These are phyloP conservation scores for Girardinichthys multiradiatus DNA, from an alignment of 2,113 vertebrate species.

Conservation along the genomic window DNA sequence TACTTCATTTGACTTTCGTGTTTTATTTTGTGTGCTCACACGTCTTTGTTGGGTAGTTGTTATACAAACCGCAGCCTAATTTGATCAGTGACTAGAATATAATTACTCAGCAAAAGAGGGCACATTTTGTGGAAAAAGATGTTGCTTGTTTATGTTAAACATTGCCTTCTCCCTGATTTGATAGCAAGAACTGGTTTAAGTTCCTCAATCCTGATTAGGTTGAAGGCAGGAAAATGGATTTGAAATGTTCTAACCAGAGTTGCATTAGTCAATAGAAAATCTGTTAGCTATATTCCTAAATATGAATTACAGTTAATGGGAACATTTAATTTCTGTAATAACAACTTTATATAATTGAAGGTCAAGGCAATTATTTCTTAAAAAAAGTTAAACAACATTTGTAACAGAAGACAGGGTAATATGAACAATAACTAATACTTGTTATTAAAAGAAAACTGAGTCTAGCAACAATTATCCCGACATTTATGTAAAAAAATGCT, in stretches of 20 bases:
- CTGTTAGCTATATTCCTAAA: neutral
- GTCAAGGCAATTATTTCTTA: neutral
- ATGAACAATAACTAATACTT: neutral
- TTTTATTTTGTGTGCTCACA: conserved; percentile 33
- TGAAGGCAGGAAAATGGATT: neutral
- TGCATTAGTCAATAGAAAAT: neutral
- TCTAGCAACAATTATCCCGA: neutral
- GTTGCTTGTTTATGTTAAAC: conserved; percentile 3
- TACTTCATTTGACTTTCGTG: conserved; percentile 60
- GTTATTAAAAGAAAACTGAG: too few species aligned
- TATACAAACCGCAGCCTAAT: conserved; percentile 54
- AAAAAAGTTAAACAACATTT: neutral
- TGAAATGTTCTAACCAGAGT: conserved; percentile 4
- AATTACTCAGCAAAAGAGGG: conserved; percentile 46
- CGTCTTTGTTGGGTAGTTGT: conserved; percentile 34
- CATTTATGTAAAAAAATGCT: neutral
- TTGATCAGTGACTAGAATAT: conserved; percentile 51
- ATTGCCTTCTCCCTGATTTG: neutral
- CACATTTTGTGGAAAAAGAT: conserved; percentile 23
- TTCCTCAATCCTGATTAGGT: conserved; percentile 8
- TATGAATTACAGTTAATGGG: neutral
- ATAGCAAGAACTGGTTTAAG: neutral
- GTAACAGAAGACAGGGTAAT: too few species aligned
- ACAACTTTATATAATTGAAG: too few species aligned
- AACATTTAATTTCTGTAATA: neutral